phyloP scores from a whole-genome alignment of 92 coral and sea anemone genomes.

The Diadumene lineata region DNA sequence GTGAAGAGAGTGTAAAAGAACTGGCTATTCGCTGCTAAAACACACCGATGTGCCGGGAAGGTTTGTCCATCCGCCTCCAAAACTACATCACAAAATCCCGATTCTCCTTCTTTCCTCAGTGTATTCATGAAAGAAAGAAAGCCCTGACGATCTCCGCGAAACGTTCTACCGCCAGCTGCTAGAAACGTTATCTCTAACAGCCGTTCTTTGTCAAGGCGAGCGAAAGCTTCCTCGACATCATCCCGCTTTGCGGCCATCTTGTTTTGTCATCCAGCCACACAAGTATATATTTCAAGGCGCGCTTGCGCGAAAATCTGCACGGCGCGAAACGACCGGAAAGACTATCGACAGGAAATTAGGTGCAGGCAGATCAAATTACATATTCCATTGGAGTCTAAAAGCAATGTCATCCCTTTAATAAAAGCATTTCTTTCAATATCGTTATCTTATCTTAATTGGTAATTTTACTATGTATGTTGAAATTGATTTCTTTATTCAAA shows the following conservation, averaged over 20 bases:
- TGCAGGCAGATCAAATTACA: slow-evolving; percentile 1
- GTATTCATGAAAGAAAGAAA: slow-evolving; percentile 56
- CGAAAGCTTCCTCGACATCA: slow-evolving; percentile 47
- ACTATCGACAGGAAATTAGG: no score
- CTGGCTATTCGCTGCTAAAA: slow-evolving; percentile 86
- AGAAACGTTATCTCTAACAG: slow-evolving; percentile 36
- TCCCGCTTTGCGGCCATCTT: slow-evolving; percentile 14
- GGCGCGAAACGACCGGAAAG: slow-evolving; percentile 27
- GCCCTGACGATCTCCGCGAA: slow-evolving; percentile 44
- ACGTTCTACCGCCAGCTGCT: slow-evolving; percentile 53
- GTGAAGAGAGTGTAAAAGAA: slow-evolving; percentile 76
- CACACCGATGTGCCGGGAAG: slow-evolving; percentile 74
- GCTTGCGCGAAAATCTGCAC: slow-evolving; percentile 27
- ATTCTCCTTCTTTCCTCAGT: slow-evolving; percentile 71
- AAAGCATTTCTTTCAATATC: no score
- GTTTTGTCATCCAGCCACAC: background rate
- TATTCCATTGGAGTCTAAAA: background rate
- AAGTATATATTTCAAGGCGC: background rate
- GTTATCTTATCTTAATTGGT: no score
- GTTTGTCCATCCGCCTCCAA: slow-evolving; percentile 64
- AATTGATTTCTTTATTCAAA: no score
- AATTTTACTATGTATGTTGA: no score
- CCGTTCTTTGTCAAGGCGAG: slow-evolving; percentile 60
- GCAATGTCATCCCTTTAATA: no score
- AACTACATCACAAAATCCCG: slow-evolving; percentile 82